Evolutionary conservation across 2,113 vertebrate species (phyloP), one percentile per base, ranked within the genome.

Genomic region (Bombycilla garrulus): DNA sequence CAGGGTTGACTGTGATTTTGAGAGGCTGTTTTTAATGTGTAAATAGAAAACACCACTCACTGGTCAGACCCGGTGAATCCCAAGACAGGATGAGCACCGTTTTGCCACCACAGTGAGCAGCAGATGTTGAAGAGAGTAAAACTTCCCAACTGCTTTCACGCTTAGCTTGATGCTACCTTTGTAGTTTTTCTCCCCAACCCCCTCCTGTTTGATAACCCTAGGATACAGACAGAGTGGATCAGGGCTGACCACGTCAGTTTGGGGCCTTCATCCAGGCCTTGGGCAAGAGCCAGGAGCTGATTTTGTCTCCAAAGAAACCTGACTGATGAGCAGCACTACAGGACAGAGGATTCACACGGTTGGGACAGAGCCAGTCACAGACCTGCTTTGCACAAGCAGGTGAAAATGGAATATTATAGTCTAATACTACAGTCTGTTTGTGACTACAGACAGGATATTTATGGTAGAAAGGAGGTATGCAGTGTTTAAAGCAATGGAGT

Each of bases 61-160:
- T 47, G 81, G 3, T 7, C 45, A 82, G 74, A 15, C 12, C 21
- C 17, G 31, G 7, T 4, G 35, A n/a, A 25, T 21, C 67, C 58
- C 4, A 2, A 6, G 31, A 18, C 21, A 19, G 21, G 28, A 7
- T 0, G 3, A 36, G 18, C 0, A 0, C 42, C 21, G 4, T 9
- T 56, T 20, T 45, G 51, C 31, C 42, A 28, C 51, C 33, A 15
- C 48, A 33, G 42, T 4, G 16, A 79, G 48, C 33, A 74, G 33
- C 35, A 64, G 24, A 38, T 31, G 6, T 11, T 33, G 54, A 16
- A 48, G 60, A n/a, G 4, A 54, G 23, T 21, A 58, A 38, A 86
- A 54, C 26, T 31, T 90, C 33, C 31, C 50, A 62, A 3, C 10
- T 72, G 31, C 5, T 66, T 87, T 48, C 9, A 12, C 36, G 42